Evolutionary conservation across 2,113 vertebrate species (phyloP).

Genomic region (Trogon melanurus): DNA sequence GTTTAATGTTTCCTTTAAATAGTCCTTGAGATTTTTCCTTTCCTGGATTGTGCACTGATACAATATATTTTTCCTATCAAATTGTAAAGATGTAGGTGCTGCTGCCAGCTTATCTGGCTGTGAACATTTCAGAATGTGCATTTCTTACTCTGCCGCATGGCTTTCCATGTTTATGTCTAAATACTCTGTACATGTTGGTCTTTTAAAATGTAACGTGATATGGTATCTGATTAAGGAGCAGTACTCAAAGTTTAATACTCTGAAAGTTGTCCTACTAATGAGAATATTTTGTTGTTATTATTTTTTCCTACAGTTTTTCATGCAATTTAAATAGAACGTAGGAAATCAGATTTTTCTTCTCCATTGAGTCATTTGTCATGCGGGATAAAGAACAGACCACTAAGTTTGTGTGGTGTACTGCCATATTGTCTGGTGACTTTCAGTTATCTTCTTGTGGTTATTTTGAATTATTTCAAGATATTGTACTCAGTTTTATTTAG

Average conservation of each 20-base stretch:
- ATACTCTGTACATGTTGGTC: background rate
- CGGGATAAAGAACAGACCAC: background rate
- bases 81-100: background rate
- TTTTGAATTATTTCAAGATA: background rate
- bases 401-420: background rate
- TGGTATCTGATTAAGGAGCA: background rate
- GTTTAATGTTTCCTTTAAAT: slow-evolving; percentile 10
- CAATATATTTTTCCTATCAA: background rate
- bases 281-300: background rate
- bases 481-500: background rate
- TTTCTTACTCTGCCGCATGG: background rate
- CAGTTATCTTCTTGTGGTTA: background rate
- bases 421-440: background rate
- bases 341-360: background rate
- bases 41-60: background rate
- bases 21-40: slow-evolving; percentile 1
- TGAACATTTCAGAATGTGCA: background rate
- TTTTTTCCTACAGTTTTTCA: background rate
- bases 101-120: background rate
- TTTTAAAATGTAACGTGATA: background rate
- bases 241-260: background rate
- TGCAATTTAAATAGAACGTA: background rate
- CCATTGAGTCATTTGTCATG: background rate
- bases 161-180: background rate
- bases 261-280: background rate